Conservation (phyloP, 2,797 vertebrate species). For the Pachyuromys duprasi region DNA sequence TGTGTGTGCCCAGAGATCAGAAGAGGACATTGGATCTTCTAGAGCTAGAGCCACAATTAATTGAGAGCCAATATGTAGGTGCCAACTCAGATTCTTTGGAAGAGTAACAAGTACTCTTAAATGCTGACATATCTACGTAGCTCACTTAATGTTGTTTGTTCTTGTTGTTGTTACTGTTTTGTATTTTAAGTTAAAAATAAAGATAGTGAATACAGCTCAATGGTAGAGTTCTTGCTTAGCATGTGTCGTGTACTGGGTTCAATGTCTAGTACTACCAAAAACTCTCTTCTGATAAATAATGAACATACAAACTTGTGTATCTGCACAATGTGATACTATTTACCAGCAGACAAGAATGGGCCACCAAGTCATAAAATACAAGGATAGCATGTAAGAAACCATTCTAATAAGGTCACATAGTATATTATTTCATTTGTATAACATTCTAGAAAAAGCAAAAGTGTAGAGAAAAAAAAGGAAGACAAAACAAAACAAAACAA, state of each 20-base stretch:
- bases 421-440: neutral
- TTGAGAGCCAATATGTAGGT: neutral
- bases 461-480: neutral
- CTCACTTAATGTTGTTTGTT: neutral
- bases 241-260: neutral
- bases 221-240: neutral
- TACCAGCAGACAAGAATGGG: conserved; percentile 32
- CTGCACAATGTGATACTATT: neutral
- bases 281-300: neutral
- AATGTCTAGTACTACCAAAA: neutral
- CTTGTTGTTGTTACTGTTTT: neutral
- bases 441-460: conserved; percentile 10
- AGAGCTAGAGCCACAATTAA: neutral
- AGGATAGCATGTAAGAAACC: conserved; percentile 8
- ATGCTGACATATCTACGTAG: neutral
- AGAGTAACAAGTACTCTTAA: neutral
- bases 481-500: neutral
- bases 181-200: neutral
- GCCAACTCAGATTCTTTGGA: neutral
- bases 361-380: neutral
- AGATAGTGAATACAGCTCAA: neutral
- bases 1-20: neutral
- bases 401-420: neutral
- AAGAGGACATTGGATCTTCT: neutral
- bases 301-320: neutral